Evolutionary conservation across 2,113 vertebrate species (phyloP).

Genomic region (Dicentrarchus labrax): DNA sequence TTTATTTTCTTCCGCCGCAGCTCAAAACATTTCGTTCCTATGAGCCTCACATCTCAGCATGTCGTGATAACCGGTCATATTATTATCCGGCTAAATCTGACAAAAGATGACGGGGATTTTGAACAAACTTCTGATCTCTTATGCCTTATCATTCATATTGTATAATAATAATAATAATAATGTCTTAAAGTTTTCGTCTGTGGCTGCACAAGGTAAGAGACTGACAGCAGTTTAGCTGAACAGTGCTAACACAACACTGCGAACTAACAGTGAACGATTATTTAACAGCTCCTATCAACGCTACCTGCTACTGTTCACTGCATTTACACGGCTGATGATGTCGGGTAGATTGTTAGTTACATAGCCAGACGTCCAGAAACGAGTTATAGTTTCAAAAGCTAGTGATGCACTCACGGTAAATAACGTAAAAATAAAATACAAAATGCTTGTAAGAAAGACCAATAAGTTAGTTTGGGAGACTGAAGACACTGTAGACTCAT

Average conservation of each 20-base stretch:
- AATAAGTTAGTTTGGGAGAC: too few relatives aligned
- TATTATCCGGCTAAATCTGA: neutral
- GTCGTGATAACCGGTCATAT: neutral
- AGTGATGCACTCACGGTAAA: neutral
- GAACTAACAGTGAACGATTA: neutral
- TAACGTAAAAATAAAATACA: neutral
- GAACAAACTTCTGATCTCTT: neutral
- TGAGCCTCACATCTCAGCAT: neutral
- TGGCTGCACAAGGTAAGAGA: constrained; percentile 68
- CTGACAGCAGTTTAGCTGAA: constrained; percentile 2
- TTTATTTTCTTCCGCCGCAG: constrained; percentile 35
- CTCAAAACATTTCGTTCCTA: neutral
- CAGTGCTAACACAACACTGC: constrained; percentile 30
- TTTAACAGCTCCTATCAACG: neutral
- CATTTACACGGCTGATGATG: neutral
- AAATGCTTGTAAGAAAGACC: too few relatives aligned
- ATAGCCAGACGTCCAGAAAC: neutral
- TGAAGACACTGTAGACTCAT: too few relatives aligned
- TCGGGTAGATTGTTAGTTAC: neutral
- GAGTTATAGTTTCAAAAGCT: too few relatives aligned
- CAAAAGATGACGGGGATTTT: constrained; percentile 34
- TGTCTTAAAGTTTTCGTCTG: constrained; percentile 34
- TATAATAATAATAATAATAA: too few relatives aligned
- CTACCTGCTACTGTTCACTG: neutral
- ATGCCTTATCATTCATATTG: constrained; percentile 46